phyloP scores from a whole-genome alignment of 2,888 invertebrate genomes.

The Drosophila algonquin region DNA sequence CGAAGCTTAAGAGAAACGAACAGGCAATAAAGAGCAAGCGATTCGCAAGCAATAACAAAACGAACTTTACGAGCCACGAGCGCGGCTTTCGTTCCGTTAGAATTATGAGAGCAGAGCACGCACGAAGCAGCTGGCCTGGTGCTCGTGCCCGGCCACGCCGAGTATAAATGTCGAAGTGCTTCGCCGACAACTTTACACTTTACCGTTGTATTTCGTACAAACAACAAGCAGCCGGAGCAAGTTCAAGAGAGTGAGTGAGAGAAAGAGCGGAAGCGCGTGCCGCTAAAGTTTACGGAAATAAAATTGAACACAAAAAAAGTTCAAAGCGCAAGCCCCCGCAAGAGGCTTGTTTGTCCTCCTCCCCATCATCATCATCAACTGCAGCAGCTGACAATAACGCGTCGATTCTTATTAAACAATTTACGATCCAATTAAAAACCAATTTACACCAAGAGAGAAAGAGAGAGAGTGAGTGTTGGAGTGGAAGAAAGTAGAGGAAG shows the following conservation, averaged over 20 bases:
- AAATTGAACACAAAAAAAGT: constrained; percentile 53
- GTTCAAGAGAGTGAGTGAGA: constrained; percentile 35
- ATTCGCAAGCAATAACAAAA: constrained; percentile 65
- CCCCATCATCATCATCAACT: constrained; percentile 31
- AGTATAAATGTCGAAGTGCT: constrained; percentile 71
- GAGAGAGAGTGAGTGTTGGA: background rate
- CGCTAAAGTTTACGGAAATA: constrained; percentile 79
- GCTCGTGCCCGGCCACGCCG: constrained; percentile 20
- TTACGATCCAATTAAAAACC: constrained; percentile 32
- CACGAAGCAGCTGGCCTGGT: constrained; percentile 45
- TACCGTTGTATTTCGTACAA: constrained; percentile 60
- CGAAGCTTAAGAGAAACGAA: constrained; percentile 9
- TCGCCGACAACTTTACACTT: constrained; percentile 60
- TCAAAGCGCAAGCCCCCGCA: constrained; percentile 20
- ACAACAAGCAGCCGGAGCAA: constrained; percentile 47
- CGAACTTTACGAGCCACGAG: constrained; percentile 54
- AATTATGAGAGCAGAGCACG: constrained; percentile 62
- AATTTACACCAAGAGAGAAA: constrained; percentile 30
- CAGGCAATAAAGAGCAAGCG: constrained; percentile 21
- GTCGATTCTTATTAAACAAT: constrained; percentile 47
- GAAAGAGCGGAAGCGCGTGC: constrained; percentile 68
- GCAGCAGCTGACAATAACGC: constrained; percentile 45
- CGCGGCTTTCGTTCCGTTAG: constrained; percentile 47
- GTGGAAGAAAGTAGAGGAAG: background rate
- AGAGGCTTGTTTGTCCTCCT: constrained; percentile 1